Evolutionary conservation across 2,797 vertebrate species (phyloP), one percentile per base, ranked within the genome.

Genomic region (Peromyscus attwateri): DNA sequence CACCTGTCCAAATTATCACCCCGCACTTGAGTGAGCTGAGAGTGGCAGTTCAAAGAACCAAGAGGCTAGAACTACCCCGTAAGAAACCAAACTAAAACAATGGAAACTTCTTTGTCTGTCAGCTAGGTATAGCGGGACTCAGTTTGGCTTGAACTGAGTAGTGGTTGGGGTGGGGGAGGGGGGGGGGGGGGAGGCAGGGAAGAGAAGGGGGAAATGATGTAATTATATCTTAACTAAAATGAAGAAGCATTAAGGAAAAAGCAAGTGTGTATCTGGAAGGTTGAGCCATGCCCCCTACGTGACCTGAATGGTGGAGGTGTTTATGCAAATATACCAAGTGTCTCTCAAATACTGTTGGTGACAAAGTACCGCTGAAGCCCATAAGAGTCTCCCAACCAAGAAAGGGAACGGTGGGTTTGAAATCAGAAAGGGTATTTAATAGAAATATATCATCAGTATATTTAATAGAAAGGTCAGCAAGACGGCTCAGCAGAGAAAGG

Each of bases 1-100:
- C 90, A 97, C 85, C 97, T 95, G 88, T 82, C 93, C 57, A 96
- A 87, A 96, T 95, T 89, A 96, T 87, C 64, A 55, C 89, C 77
- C 70, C 92, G 95, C 87, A 87, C 73, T 83, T 55, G 11, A 95
- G 71, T 64, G n/a, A 91, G 76, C 93, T 68, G 87, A 91, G 57
- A 92, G 73, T n/a, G 77, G 62, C 88, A 29, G 66, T 82, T 95
- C 90, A 93, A 94, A 93, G 89, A 97, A 96, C 82, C 55, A 76
- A 83, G 79, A 96, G 88, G 37, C 77, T 71, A 37, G 75, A 95
- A 73, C 46, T 68, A 88, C 66, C 77, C 52, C 89, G 62, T 94
- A 91, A 96, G 76, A 92, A 97, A 25, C 85, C 66, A 82, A 29
- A 40, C 52, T 82, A 84, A 90, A 75, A 82, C 64, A n/a, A 43